A percentile compares a stretch with the other conserved stretches of the same genome.
These are phyloP conservation scores for Takifugu ocellatus DNA, from an alignment of 2,797 vertebrate species.

Conservation along the genomic window DNA sequence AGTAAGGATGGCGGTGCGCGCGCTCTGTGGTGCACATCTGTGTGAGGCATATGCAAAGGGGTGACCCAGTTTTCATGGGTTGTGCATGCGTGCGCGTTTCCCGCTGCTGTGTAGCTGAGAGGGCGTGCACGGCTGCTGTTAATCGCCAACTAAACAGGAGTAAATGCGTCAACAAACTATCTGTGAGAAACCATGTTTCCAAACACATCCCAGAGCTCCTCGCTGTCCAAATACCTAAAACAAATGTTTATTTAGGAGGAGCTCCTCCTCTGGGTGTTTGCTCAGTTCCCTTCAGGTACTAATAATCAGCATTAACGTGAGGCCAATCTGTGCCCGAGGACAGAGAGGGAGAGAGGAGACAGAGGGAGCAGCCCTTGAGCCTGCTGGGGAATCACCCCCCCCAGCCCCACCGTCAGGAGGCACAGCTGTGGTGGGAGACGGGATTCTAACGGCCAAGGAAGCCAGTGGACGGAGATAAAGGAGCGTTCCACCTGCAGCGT, in stretches of 20 bases:
- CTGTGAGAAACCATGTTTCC: not conserved
- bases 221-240: constrained; percentile 50
- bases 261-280: constrained; percentile 53
- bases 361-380: constrained; percentile 26
- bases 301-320: constrained; percentile 48
- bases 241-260: constrained; percentile 67
- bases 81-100: not conserved
- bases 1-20: constrained; percentile 21
- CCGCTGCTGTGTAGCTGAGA: no score
- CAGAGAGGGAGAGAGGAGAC: constrained; percentile 2
- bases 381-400: constrained; percentile 9
- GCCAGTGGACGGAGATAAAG: constrained; percentile 21
- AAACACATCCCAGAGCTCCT: constrained; percentile 1
- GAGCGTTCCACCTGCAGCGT: constrained; percentile 39
- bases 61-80: no score
- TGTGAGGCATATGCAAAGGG: no score
- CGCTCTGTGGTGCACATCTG: constrained; percentile 1
- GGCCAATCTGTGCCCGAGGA: constrained; percentile 27
- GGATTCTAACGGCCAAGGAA: constrained; percentile 47
- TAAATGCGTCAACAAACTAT: not conserved
- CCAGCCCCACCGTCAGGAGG: constrained; percentile 19
- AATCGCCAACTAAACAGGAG: not conserved
- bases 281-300: constrained; percentile 39
- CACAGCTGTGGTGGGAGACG: constrained; percentile 29
- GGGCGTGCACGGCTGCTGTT: no score